These are phyloP conservation scores for Acheta domesticus DNA, from an alignment of 2,888 invertebrate genomes.

Conservation along the genomic window DNA sequence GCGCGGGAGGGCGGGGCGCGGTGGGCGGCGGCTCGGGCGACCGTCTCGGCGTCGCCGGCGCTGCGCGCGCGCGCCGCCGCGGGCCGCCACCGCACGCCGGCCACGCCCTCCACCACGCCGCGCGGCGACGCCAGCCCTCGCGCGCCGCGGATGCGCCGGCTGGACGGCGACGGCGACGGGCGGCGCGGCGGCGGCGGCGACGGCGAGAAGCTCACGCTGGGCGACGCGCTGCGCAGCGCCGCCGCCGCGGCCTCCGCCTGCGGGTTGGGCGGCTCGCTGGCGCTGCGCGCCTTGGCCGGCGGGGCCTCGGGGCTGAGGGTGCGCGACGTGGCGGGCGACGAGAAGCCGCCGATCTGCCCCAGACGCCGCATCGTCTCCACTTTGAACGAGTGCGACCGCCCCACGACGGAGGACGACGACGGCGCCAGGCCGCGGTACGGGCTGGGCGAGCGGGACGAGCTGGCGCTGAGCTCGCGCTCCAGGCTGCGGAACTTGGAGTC, in stretches of 20 bases:
- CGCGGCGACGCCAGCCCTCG: conserved; percentile 46
- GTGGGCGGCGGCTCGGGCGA: conserved; percentile 41
- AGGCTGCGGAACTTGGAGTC: conserved; percentile 68
- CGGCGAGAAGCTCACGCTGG: background rate
- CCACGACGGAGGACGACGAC: background rate
- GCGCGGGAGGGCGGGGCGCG: conserved; percentile 47
- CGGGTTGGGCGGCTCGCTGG: conserved; percentile 61
- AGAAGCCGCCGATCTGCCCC: conserved; percentile 18
- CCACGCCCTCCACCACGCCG: conserved; percentile 46
- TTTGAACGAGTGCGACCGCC: background rate
- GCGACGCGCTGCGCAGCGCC: background rate
- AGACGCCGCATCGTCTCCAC: background rate
- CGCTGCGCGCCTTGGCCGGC: conserved; percentile 52
- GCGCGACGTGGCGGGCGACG: conserved; percentile 41
- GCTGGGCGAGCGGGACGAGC: background rate
- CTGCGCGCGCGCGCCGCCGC: conserved; percentile 60
- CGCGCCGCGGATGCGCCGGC: conserved; percentile 57
- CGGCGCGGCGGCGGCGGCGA: background rate
- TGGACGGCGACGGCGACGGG: conserved; percentile 27
- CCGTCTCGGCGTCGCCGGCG: conserved; percentile 58
- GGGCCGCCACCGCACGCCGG: conserved; percentile 47
- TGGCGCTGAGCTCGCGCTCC: conserved; percentile 53
- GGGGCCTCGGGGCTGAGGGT: conserved; percentile 40
- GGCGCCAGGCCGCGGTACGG: background rate
- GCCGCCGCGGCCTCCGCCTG: background rate